phyloP scores from a whole-genome alignment of 2,113 vertebrate genomes.

The Heloderma charlesbogerti region DNA sequence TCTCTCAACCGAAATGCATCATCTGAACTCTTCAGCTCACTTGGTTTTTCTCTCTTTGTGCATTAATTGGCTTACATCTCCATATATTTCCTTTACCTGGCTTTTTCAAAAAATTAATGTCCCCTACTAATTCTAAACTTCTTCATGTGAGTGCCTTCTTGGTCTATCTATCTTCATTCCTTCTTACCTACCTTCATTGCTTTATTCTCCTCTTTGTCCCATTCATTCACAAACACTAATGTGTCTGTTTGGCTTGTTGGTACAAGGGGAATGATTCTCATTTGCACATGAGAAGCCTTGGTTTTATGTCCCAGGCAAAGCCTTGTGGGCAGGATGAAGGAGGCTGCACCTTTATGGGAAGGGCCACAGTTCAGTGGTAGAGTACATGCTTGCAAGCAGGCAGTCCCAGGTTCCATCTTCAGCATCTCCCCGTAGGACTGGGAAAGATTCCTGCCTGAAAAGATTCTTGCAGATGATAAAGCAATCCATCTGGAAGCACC shows the following conservation, averaged over 20 bases:
- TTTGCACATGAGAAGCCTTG: not conserved
- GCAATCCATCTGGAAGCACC: too few species aligned
- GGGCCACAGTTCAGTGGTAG: not conserved
- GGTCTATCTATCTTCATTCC: not conserved
- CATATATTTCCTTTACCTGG: not conserved
- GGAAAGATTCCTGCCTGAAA: too few species aligned
- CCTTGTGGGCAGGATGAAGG: not conserved
- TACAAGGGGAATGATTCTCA: not conserved
- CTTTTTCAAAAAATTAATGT: not conserved
- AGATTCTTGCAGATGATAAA: too few species aligned
- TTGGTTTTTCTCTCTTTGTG: not conserved
- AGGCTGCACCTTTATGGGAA: not conserved
- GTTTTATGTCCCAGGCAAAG: not conserved
- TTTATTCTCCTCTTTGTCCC: not conserved
- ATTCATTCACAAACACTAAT: not conserved
- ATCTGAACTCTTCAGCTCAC: not conserved
- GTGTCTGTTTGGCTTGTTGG: not conserved
- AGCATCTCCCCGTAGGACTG: too few species aligned
- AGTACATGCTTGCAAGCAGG: not conserved
- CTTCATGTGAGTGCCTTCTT: not conserved
- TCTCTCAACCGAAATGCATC: not conserved
- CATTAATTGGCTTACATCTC: not conserved
- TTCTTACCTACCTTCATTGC: not conserved
- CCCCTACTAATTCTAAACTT: not conserved
- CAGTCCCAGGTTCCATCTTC: too few species aligned